Evolutionary conservation across 2,797 vertebrate genomes (phyloP).

Genomic region (Falco concolor): DNA sequence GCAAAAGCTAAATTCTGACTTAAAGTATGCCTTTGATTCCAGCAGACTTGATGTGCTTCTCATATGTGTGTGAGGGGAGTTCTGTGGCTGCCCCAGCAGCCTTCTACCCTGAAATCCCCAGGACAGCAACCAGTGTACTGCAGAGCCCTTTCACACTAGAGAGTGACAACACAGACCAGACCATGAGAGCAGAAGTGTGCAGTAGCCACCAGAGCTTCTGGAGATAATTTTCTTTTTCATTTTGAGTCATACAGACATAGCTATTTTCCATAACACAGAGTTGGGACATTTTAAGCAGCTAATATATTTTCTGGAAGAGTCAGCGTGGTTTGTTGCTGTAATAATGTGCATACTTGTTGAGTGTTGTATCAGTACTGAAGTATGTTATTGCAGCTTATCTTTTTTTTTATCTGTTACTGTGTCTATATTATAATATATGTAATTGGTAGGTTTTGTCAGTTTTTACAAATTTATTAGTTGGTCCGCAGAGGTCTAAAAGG

Average conservation of each 20-base stretch:
- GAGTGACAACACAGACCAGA: fast-evolving
- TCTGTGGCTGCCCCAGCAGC: neutral
- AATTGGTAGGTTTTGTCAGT: neutral
- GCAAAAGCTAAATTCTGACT: neutral
- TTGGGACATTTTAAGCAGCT: neutral
- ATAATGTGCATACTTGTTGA: neutral
- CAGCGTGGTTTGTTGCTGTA: neutral
- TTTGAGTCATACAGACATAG: neutral
- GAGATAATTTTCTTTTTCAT: neutral
- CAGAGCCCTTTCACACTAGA: neutral
- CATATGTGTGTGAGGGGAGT: fast-evolving
- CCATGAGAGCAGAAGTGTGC: neutral
- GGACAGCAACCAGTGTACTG: neutral
- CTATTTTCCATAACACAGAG: neutral
- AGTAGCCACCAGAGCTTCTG: neutral
- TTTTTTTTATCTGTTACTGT: neutral
- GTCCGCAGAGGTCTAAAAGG: neutral
- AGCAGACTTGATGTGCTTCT: neutral
- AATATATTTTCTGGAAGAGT: neutral
- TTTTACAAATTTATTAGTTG: neutral
- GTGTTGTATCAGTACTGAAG: neutral
- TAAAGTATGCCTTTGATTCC: neutral
- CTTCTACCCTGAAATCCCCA: neutral
- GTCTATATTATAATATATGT: neutral
- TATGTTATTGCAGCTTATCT: neutral